Percentiles rank a stretch among this genome's conserved stretches.
phyloP scores from a whole-genome alignment of 2,113 vertebrate genomes.

The Empidonax alnorum region DNA sequence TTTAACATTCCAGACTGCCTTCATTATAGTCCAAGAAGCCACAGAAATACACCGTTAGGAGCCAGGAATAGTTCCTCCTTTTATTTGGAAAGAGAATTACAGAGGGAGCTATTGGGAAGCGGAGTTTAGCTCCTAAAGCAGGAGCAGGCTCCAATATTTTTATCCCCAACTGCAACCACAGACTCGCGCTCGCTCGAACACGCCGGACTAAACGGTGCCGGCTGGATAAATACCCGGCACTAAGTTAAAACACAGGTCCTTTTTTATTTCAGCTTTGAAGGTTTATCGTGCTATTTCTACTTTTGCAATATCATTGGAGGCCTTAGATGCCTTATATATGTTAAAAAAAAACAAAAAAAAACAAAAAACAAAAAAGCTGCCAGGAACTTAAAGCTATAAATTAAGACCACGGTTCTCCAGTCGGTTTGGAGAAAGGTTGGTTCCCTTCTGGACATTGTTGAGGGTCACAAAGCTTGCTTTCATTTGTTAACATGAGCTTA shows the following conservation, averaged over 20 bases:
- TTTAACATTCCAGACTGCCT: constrained; percentile 79
- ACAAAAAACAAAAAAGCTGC: too few species aligned
- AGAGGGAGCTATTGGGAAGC: constrained; percentile 74
- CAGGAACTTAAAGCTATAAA: constrained; percentile 60
- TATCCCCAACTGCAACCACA: constrained; percentile 78
- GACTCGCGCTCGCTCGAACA: constrained; percentile 69
- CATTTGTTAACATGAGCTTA: neutral
- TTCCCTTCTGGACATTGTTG: neutral
- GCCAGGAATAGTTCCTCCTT: constrained; percentile 86
- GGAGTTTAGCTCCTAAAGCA: constrained; percentile 69
- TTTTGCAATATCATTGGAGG: constrained; percentile 73
- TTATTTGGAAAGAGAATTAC: constrained; percentile 87
- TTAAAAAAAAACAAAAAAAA: neutral
- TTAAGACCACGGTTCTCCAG: constrained; percentile 34
- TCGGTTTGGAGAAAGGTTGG: neutral
- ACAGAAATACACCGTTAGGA: constrained; percentile 79
- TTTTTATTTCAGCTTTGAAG: constrained; percentile 81
- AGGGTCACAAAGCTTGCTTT: neutral
- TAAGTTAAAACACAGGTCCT: constrained; percentile 79
- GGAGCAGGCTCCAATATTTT: constrained; percentile 77
- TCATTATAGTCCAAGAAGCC: constrained; percentile 79
- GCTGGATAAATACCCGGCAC: constrained; percentile 82
- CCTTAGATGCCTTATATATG: constrained; percentile 33
- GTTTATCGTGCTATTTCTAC: constrained; percentile 72
- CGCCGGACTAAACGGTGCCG: constrained; percentile 82